Percentiles rank a stretch among this genome's conserved stretches.
Conservation (phyloP, 2,888 invertebrate genomes). For the Xanthorhoe spadicearia region DNA sequence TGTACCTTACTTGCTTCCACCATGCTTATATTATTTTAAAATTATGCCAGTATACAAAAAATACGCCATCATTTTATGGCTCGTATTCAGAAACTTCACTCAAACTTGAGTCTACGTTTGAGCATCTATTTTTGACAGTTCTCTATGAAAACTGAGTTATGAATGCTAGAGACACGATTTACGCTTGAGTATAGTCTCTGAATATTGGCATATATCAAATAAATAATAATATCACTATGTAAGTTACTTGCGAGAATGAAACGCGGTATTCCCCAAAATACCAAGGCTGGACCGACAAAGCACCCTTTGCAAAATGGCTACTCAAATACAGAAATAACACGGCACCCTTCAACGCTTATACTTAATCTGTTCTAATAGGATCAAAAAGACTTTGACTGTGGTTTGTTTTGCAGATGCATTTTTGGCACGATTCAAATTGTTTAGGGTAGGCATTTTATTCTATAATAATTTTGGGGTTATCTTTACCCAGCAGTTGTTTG, state of each 20-base stretch:
- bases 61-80: no score
- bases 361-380: constrained; percentile 35
- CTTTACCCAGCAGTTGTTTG: constrained; percentile 1
- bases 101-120: no score
- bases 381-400: constrained; percentile 28
- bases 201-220: no score
- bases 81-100: no score
- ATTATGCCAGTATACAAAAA: no score
- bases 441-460: constrained; percentile 4
- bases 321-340: constrained; percentile 28
- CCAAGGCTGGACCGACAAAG: constrained; percentile 15
- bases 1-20: no score
- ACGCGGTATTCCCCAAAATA: background rate
- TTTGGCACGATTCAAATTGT: constrained; percentile 26
- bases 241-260: background rate
- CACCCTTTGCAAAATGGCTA: constrained; percentile 27
- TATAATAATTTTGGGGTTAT: background rate
- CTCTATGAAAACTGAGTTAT: no score
- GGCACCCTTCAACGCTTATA: constrained; percentile 28
- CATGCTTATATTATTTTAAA: no score
- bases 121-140: no score
- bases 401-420: constrained; percentile 32
- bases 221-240: no score
- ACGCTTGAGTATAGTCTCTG: no score
- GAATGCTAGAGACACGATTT: no score